Evolutionary conservation across 2,797 vertebrate species (phyloP).

Genomic region (Odontamblyopus rebecca): DNA sequence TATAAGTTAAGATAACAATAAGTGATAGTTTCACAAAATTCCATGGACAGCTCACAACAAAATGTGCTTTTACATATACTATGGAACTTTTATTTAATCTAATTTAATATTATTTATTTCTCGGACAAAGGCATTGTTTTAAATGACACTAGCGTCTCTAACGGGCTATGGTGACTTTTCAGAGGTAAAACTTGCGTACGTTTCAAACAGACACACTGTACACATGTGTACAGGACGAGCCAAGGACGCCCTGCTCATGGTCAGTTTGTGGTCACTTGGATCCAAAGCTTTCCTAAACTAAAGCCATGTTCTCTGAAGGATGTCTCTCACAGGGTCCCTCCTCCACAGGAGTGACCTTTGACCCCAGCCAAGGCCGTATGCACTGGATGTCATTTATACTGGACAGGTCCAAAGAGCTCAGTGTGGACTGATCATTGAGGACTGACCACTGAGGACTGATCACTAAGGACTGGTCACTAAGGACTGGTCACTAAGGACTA

Average conservation of each 20-base stretch:
- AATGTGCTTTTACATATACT: constrained; percentile 1
- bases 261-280: background rate
- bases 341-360: constrained; percentile 50
- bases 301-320: constrained; percentile 58
- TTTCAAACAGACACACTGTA: background rate
- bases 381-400: constrained; percentile 64
- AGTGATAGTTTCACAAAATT: background rate
- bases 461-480: background rate
- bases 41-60: background rate
- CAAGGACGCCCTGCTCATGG: constrained; percentile 26
- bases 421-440: background rate
- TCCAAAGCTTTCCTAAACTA: constrained; percentile 36
- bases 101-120: constrained; percentile 10
- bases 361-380: constrained; percentile 35
- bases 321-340: constrained; percentile 52
- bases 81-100: background rate
- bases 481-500: too few species aligned
- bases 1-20: constrained; percentile 3
- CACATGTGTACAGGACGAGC: constrained; percentile 19
- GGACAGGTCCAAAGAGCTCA: background rate
- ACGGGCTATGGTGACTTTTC: background rate
- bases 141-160: background rate
- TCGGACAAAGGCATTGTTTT: constrained; percentile 1
- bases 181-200: background rate
- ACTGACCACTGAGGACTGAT: background rate